Evolutionary conservation across 2,797 vertebrate genomes (phyloP), one percentile per base, ranked within the genome.

Genomic region (Allobates femoralis): DNA sequence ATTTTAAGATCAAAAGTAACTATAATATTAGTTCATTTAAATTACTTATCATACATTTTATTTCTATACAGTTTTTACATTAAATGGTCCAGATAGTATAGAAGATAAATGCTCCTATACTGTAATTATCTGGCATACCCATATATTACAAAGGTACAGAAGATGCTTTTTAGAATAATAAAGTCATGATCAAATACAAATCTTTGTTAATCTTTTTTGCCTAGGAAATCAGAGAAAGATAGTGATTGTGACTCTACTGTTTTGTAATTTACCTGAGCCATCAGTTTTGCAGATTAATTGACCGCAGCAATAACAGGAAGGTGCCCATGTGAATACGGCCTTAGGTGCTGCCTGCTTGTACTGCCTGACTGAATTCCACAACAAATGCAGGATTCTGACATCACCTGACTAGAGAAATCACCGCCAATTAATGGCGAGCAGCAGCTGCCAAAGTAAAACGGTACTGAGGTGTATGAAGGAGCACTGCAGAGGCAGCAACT

Each of bases 211-310:
- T 18, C 11, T 73, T 21, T 37, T 19, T n/a, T 11, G 14, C 32
- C 37, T 41, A 41, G 69, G 3, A 41, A 73, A 73, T n/a, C 41
- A 23, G 41, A 37, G 34, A 71, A 73, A 46, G 12, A 46, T 8
- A 14, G 37, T n/a, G 21, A 73, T n/a, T 73, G 11, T n/a, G 21
- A 46, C 21, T 73, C 69, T 23, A n/a, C 69, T 21, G 32, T 69
- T 37, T 5, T 69, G 8, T 16, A 73, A 46, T 73, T 41, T 46
- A 73, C 34, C 69, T 73, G 69, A 73, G 37, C 34, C 23, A 73
- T 73, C 34, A 46, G 69, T 46, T 41, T 73, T 73, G 34, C 69
- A 73, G 69, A 73, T 73, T 73, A 73, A 73, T 73, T 73, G 37
- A 37, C 69, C 69, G 15, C 69, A 46, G n/a, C 69, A 15, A 26